Conservation (phyloP, 2,888 invertebrate genomes). For the Netelia virgata region DNA sequence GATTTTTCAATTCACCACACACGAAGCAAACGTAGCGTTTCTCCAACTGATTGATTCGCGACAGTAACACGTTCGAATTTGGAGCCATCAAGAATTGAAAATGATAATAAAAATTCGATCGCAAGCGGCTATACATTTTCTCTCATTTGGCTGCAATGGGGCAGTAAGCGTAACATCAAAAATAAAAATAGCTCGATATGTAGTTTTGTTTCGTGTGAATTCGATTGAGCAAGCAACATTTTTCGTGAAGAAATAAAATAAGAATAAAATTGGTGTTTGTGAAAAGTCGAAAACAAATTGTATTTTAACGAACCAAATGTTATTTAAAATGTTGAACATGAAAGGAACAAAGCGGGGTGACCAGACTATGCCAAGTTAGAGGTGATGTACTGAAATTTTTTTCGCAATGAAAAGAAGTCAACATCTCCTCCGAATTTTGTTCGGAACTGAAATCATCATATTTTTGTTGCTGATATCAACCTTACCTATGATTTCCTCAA, state of each 20-base stretch:
- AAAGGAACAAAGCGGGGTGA: not conserved
- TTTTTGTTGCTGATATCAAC: not conserved
- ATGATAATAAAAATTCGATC: slow-evolving; percentile 7
- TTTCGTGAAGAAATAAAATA: too few relatives aligned
- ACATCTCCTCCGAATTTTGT: not conserved
- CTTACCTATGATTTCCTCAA: not conserved
- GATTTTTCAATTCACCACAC: slow-evolving; percentile 7
- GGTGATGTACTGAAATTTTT: not conserved
- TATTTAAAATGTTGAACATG: not conserved
- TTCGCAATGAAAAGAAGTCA: not conserved
- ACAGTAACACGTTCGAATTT: not conserved
- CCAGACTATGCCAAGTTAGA: not conserved
- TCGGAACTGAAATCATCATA: not conserved
- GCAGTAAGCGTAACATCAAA: too few relatives aligned
- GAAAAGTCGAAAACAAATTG: not conserved
- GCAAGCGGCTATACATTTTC: not conserved
- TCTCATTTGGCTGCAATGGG: not conserved
- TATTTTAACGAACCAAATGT: not conserved
- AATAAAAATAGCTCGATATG: too few relatives aligned
- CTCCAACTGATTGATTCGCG: not conserved
- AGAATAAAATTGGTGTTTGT: not conserved
- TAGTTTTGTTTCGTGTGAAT: too few relatives aligned
- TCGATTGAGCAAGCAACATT: too few relatives aligned
- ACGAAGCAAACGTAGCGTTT: not conserved
- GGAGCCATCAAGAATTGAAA: not conserved